Conservation (phyloP, 1,140 invertebrate genomes). For the Drosophila funebris region DNA sequence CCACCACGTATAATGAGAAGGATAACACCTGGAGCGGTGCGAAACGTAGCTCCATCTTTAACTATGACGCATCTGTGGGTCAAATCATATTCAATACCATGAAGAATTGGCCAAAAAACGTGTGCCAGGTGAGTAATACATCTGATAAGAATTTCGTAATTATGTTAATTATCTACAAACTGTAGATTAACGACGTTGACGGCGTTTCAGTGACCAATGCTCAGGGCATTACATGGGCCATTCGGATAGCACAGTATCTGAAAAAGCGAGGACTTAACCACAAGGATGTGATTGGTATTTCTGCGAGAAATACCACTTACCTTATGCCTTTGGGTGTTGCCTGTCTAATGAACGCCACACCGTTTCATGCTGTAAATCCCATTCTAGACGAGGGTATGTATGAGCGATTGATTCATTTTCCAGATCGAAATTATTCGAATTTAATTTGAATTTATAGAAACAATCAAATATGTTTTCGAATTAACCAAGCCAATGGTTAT, state of each 20-base stretch:
- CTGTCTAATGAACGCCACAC: slow-evolving; percentile 70
- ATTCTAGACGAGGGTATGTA: slow-evolving; percentile 58
- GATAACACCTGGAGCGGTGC: slow-evolving; percentile 70
- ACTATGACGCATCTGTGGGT: slow-evolving; percentile 61
- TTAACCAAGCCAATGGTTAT: slow-evolving; percentile 67
- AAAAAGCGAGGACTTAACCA: slow-evolving; percentile 56
- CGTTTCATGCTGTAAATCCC: slow-evolving; percentile 65
- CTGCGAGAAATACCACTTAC: slow-evolving; percentile 67
- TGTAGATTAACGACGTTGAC: slow-evolving; percentile 60
- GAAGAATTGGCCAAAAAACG: slow-evolving; percentile 66
- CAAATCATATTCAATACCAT: slow-evolving; percentile 58
- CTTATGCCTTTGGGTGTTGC: slow-evolving; percentile 65
- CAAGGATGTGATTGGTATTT: slow-evolving; percentile 72
- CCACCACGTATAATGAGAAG: slow-evolving; percentile 62
- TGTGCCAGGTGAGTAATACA: slow-evolving; percentile 51
- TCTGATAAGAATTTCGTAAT: not conserved
- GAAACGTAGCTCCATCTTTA: slow-evolving; percentile 55
- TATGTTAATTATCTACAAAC: not conserved
- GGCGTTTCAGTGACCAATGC: slow-evolving; percentile 57
- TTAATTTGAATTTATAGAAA: slow-evolving; percentile 19
- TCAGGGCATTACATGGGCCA: slow-evolving; percentile 62
- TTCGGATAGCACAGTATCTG: slow-evolving; percentile 67
- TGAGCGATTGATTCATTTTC: not conserved
- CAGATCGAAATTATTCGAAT: not conserved
- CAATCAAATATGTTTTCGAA: slow-evolving; percentile 58